Conservation (phyloP, 2,888 invertebrate species). For the Pheosia tremula region DNA sequence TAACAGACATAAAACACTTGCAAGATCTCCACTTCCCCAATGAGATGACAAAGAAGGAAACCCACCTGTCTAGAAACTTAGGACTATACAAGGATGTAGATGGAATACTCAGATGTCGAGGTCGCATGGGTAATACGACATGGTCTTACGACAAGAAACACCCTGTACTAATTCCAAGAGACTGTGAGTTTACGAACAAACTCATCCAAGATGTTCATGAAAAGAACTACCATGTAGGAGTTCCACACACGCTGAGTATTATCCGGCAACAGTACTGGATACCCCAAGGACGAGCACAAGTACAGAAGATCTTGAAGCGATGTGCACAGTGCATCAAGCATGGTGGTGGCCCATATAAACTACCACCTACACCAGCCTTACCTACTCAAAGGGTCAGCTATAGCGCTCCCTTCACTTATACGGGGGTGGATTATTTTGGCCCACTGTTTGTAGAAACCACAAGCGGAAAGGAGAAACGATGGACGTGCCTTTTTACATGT, state of each 20-base stretch:
- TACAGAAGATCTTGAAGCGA: slow-evolving; percentile 18
- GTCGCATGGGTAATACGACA: slow-evolving; percentile 6
- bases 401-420: slow-evolving; percentile 24
- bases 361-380: slow-evolving; percentile 29
- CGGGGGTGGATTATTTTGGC: slow-evolving; percentile 22
- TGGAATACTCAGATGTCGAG: slow-evolving; percentile 22
- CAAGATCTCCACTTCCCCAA: not conserved
- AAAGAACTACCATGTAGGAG: slow-evolving; percentile 27
- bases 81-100: slow-evolving; percentile 19
- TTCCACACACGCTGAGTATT: slow-evolving; percentile 19
- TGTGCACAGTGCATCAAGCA: slow-evolving; percentile 30
- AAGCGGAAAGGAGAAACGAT: no score
- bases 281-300: slow-evolving; percentile 23
- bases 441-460: not conserved
- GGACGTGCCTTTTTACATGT: no score
- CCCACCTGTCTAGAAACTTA: slow-evolving; percentile 17
- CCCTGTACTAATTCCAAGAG: slow-evolving; percentile 10
- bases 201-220: slow-evolving; percentile 19
- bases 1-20: not conserved
- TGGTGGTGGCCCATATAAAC: slow-evolving; percentile 33
- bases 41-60: slow-evolving; percentile 9
- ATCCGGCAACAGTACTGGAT: slow-evolving; percentile 25
- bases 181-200: slow-evolving; percentile 14
- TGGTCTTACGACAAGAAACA: not conserved
- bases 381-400: slow-evolving; percentile 32